Evolutionary conservation across 1,140 invertebrate genomes (phyloP).

Genomic region (Magallana gigas): DNA sequence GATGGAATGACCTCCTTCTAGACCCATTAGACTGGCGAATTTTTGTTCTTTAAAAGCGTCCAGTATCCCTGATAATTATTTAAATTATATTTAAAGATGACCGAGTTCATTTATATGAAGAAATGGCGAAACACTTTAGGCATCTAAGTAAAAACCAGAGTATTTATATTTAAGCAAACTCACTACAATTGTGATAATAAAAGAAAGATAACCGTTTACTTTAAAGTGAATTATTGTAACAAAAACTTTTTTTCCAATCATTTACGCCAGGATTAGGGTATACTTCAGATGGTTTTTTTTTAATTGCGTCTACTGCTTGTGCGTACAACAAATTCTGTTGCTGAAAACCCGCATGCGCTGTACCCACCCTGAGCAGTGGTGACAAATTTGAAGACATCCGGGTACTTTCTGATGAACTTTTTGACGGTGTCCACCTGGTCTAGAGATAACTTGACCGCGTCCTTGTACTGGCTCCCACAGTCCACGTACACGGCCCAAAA

Average conservation of each 20-base stretch:
- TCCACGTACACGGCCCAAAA: slow-evolving; percentile 94
- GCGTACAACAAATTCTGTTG: too few relatives aligned
- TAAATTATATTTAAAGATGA: background rate
- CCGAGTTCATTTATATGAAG: too few relatives aligned
- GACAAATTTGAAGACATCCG: slow-evolving; percentile 88
- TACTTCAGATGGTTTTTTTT: too few relatives aligned
- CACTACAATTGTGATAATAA: too few relatives aligned
- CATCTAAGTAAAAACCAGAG: too few relatives aligned
- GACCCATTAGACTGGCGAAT: slow-evolving; percentile 89
- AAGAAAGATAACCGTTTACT: too few relatives aligned
- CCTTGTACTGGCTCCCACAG: slow-evolving; percentile 89
- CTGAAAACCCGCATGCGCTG: background rate
- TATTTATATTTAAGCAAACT: too few relatives aligned
- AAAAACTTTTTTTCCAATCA: too few relatives aligned
- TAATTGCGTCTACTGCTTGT: too few relatives aligned
- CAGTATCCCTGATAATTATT: slow-evolving; percentile 84
- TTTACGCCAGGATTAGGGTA: too few relatives aligned
- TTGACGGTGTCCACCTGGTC: slow-evolving; percentile 93
- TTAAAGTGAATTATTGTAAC: too few relatives aligned
- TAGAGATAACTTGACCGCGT: slow-evolving; percentile 90
- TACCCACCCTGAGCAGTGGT: slow-evolving; percentile 86
- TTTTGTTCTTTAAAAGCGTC: slow-evolving; percentile 87
- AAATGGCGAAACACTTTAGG: too few relatives aligned
- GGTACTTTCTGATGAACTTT: slow-evolving; percentile 89
- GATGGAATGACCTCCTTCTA: slow-evolving; percentile 90